Evolutionary conservation across 2,113 vertebrate species (phyloP).

Genomic region (Talpa occidentalis): DNA sequence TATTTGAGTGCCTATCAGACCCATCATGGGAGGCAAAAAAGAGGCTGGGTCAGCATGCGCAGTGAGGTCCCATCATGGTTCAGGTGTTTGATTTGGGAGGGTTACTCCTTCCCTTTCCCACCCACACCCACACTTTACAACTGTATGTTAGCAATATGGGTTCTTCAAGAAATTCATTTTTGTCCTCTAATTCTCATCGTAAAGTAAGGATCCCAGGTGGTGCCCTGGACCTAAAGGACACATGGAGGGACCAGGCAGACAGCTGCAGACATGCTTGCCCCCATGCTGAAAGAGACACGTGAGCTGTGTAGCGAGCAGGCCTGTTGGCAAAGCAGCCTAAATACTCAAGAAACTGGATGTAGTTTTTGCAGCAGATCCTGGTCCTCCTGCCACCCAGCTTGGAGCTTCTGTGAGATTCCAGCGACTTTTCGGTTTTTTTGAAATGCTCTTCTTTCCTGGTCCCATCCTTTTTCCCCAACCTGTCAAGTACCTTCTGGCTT

Average conservation of each 20-base stretch:
- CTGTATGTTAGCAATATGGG: background rate
- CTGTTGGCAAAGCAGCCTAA: background rate
- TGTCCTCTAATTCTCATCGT: constrained; percentile 7
- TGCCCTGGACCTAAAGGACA: background rate
- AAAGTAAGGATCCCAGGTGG: background rate
- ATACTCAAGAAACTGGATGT: background rate
- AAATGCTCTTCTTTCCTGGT: background rate
- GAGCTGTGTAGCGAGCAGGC: background rate
- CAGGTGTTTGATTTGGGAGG: background rate
- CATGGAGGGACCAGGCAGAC: rapidly evolving
- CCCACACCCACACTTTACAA: constrained; percentile 13
- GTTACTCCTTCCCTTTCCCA: background rate
- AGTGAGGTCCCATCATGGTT: background rate
- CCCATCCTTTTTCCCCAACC: background rate
- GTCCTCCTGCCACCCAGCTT: background rate
- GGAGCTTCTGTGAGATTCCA: rapidly evolving
- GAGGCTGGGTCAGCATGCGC: background rate
- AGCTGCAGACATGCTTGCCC: background rate
- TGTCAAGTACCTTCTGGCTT: background rate
- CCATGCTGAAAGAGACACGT: background rate
- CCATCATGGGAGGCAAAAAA: background rate
- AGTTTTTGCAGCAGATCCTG: background rate
- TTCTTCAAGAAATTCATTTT: constrained; percentile 36
- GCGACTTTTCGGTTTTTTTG: background rate
- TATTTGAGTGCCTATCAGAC: background rate